Evolutionary conservation across 2,113 vertebrate genomes (phyloP), one percentile per base, ranked within the genome.

Genomic region (Poecile atricapillus): DNA sequence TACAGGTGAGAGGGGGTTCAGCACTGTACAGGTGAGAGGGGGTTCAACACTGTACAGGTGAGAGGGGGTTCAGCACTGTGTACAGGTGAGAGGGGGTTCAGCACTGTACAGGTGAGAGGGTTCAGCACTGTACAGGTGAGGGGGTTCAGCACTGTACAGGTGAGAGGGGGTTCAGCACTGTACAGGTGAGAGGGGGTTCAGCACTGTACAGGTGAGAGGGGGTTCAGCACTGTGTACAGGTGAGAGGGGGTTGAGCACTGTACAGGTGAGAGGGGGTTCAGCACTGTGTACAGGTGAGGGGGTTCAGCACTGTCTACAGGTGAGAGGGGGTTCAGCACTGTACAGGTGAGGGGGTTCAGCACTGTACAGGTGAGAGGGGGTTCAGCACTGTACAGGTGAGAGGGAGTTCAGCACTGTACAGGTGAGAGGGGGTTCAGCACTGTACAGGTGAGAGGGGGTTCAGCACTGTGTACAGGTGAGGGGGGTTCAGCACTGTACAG

Each of bases 281-380:
- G 2, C 14, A 30, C 30, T 17, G 9, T 52, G 27, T 23, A 18
- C 49, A 41, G 49, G 37, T 71, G 69, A 73, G 46, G 99, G 99
- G 95, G 99, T 99, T 1, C 99, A 99, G 98, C 39, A 99, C 99
- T 99, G n/a, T 99, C n/a, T n/a, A 99, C 98, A 99, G 99, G 99
- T 99, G 43, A 35, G 46, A 2, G 27, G 99, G 99, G 95, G 99
- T 99, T 1, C 99, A 99, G 98, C 96, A 99, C 99, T 99, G 39
- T 99, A 99, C 63, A 64, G 99, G 99, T 99, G 44, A 43, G 22
- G 5, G 7, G 12, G 15, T n/a, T 67, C 37, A 37, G 37, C 99
- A 1, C 97, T 99, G 31, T 99, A 60, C 55, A 83, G 49, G 73
- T 76, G 73, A 76, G 73, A 2, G 28, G 21, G 30, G 9, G 64